phyloP scores from a whole-genome alignment of 2,888 invertebrate species.

The Luffia ferchaultella region DNA sequence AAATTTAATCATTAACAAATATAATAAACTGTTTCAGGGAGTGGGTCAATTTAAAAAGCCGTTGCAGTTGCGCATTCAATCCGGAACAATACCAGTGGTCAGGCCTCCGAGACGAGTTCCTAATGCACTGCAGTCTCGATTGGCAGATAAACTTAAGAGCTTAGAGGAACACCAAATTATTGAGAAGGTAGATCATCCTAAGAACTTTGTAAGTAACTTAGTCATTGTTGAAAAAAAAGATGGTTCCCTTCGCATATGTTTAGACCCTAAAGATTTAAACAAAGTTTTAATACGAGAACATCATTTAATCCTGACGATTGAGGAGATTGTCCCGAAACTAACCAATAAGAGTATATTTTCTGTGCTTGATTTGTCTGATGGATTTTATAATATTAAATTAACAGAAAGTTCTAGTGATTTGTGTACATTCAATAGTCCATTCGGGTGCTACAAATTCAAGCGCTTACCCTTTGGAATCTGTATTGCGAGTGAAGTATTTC shows the following conservation, averaged over 20 bases:
- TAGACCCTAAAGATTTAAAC: conserved; percentile 15
- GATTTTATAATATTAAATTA: conserved; percentile 16
- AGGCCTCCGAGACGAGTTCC: conserved; percentile 4
- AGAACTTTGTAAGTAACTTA: conserved; percentile 13
- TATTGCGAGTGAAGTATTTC: conserved; percentile 26
- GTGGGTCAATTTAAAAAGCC: conserved; percentile 11
- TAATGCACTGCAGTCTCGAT: conserved; percentile 9
- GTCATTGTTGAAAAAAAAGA: conserved; percentile 14
- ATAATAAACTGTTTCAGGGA: conserved; percentile 5
- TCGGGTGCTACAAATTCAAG: conserved; percentile 20
- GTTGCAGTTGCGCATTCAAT: conserved; percentile 10
- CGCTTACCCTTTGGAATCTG: conserved; percentile 27
- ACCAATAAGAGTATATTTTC: conserved; percentile 1
- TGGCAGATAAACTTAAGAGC: conserved; percentile 11
- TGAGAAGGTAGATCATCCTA: conserved; percentile 13
- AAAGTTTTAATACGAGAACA: conserved; percentile 11
- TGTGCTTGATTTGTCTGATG: conserved; percentile 15
- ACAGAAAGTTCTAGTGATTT: background rate
- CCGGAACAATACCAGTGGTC: background rate
- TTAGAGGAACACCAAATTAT: conserved; percentile 11
- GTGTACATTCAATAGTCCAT: conserved; percentile 12
- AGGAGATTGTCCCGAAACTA: conserved; percentile 4
- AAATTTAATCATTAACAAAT: conserved; percentile 1
- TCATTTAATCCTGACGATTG: background rate
- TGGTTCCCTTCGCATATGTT: conserved; percentile 13